Conservation (phyloP, 92 coral and sea anemone species). For the Phenganax marumi region DNA sequence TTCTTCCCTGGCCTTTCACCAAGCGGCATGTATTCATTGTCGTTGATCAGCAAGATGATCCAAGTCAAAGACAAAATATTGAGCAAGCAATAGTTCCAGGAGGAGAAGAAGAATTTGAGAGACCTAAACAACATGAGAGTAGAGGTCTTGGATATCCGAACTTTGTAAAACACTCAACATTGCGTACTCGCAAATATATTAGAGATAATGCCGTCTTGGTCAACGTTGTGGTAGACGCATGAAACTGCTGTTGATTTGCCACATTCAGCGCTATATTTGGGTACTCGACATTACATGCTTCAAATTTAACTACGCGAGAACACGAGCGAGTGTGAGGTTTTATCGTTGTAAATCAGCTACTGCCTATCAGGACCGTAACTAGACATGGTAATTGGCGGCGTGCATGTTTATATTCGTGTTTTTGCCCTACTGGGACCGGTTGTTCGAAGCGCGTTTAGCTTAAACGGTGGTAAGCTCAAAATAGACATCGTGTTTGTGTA, state of each 20-base stretch:
- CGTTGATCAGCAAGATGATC: constrained; percentile 22
- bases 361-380: too few species aligned
- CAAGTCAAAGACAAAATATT: constrained; percentile 11
- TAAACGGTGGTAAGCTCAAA: too few species aligned
- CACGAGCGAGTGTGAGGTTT: too few species aligned
- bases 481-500: too few species aligned
- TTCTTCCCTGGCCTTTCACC: constrained; percentile 9
- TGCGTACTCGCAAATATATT: background rate
- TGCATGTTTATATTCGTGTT: too few species aligned
- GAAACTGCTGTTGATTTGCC: background rate
- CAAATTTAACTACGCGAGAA: too few species aligned
- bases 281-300: too few species aligned
- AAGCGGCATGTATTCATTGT: background rate
- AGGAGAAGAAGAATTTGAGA: background rate
- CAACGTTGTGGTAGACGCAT: background rate
- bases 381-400: too few species aligned
- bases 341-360: too few species aligned
- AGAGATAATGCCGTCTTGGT: background rate
- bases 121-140: background rate
- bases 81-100: background rate
- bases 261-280: too few species aligned
- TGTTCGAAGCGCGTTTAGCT: too few species aligned
- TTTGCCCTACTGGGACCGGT: too few species aligned
- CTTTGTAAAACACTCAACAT: constrained; percentile 3
- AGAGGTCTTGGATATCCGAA: background rate